Evolutionary conservation across 2,113 vertebrate genomes (phyloP).

Genomic region (Psophia crepitans): DNA sequence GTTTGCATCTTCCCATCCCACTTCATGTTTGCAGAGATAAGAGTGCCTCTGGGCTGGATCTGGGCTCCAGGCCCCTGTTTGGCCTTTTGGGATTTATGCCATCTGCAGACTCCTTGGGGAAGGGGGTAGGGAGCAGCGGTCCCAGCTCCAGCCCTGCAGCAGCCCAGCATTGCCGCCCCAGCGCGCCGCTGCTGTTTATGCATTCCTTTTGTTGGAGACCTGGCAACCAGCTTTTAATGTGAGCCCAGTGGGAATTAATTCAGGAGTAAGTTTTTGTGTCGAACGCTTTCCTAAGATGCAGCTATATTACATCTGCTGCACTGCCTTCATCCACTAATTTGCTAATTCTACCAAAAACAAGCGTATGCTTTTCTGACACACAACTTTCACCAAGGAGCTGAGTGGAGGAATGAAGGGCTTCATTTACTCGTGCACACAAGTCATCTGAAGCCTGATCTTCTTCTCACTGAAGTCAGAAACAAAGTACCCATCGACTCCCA

Average conservation of each 20-base stretch:
- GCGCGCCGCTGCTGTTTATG: not conserved
- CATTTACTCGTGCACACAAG: not conserved
- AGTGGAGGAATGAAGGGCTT: not conserved
- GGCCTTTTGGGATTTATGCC: not conserved
- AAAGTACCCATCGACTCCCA: not conserved
- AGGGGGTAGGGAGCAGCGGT: not conserved
- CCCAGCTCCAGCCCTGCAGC: not conserved
- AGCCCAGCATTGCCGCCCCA: not conserved
- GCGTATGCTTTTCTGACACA: not conserved
- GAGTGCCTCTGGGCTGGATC: not conserved
- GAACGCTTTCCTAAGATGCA: not conserved
- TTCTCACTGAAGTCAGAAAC: not conserved
- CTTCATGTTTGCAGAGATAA: not conserved
- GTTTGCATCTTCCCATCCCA: not conserved
- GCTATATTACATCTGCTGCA: not conserved
- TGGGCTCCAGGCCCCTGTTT: not conserved
- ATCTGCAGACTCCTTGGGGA: not conserved
- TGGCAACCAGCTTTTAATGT: slow-evolving; percentile 30
- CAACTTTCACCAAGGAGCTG: not conserved
- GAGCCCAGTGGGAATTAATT: slow-evolving; percentile 3
- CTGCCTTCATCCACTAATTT: slow-evolving; percentile 24
- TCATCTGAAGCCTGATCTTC: not conserved
- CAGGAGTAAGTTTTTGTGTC: not conserved
- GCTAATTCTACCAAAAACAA: slow-evolving; percentile 28
- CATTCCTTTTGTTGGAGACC: slow-evolving; percentile 10